Conservation (phyloP, 2,113 vertebrate species). For the Petrocephalus zakoni region DNA sequence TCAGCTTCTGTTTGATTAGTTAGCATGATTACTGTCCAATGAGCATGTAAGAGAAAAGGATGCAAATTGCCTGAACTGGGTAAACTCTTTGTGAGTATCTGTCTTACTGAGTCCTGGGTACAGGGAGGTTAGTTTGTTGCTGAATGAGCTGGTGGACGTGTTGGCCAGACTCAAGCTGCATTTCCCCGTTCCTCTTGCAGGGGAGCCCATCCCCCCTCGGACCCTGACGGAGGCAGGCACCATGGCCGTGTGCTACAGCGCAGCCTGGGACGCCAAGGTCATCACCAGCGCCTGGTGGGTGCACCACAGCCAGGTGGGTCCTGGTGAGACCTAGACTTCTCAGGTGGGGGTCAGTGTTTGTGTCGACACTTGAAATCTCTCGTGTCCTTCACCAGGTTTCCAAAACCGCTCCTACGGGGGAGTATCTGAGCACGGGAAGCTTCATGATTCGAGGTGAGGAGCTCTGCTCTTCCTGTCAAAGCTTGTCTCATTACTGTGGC, state of each 20-base stretch:
- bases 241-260: constrained; percentile 94
- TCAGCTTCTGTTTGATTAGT: neutral
- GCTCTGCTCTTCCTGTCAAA: neutral
- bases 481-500: neutral
- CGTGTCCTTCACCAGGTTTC: constrained; percentile 69
- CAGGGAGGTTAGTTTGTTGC: neutral
- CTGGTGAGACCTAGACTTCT: too few species aligned
- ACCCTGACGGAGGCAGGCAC: constrained; percentile 90
- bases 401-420: constrained; percentile 94
- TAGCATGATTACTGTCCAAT: neutral
- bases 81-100: neutral
- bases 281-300: constrained; percentile 99
- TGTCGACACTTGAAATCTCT: neutral
- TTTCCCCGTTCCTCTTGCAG: constrained; percentile 45
- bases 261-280: constrained; percentile 93
- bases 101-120: neutral
- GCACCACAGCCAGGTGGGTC: constrained; percentile 85
- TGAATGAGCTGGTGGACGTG: neutral
- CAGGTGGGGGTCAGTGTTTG: neutral
- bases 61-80: neutral
- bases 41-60: neutral
- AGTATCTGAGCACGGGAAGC: constrained; percentile 95
- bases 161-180: neutral
- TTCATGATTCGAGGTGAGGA: constrained; percentile 94
- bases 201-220: constrained; percentile 76